Conservation (phyloP, 2,888 invertebrate genomes). For the Pantelozetes paolii region DNA sequence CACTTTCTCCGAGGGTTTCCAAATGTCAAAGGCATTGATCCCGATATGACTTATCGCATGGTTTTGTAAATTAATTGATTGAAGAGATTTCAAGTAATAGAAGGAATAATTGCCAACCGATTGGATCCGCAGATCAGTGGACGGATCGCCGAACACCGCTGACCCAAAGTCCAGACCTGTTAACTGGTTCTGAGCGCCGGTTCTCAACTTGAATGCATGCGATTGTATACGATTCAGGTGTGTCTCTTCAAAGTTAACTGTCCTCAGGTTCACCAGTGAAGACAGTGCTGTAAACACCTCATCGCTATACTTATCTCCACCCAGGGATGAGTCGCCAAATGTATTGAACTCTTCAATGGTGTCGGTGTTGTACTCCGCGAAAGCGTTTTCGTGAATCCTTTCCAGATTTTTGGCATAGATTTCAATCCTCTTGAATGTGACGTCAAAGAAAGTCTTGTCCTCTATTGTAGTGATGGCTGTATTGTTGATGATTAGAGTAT, state of each 20-base stretch:
- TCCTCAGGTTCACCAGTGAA: not conserved
- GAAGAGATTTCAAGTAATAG: not conserved
- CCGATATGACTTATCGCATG: not conserved
- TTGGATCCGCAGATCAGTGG: not conserved
- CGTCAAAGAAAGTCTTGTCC: conserved; percentile 8
- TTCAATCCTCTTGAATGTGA: not conserved
- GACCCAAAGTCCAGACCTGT: not conserved
- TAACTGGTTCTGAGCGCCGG: not conserved
- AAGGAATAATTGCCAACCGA: conserved; percentile 17
- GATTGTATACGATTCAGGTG: not conserved
- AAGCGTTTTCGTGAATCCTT: not conserved
- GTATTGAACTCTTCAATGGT: conserved; percentile 10
- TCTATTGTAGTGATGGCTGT: conserved; percentile 1
- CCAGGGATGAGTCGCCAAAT: not conserved
- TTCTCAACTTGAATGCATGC: conserved; percentile 4
- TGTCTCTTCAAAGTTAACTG: not conserved
- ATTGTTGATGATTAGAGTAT: conserved; percentile 8
- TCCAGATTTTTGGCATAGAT: not conserved
- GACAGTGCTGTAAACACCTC: conserved; percentile 1
- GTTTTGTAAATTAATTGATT: not conserved
- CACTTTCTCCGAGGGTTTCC: not conserved
- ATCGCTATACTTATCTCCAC: conserved; percentile 1
- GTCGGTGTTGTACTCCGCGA: not conserved
- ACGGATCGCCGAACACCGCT: not conserved
- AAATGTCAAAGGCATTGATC: conserved; percentile 6